Evolutionary conservation across 2,113 vertebrate genomes (phyloP), one percentile per base, ranked within the genome.

Genomic region (Pedionomus torquatus): DNA sequence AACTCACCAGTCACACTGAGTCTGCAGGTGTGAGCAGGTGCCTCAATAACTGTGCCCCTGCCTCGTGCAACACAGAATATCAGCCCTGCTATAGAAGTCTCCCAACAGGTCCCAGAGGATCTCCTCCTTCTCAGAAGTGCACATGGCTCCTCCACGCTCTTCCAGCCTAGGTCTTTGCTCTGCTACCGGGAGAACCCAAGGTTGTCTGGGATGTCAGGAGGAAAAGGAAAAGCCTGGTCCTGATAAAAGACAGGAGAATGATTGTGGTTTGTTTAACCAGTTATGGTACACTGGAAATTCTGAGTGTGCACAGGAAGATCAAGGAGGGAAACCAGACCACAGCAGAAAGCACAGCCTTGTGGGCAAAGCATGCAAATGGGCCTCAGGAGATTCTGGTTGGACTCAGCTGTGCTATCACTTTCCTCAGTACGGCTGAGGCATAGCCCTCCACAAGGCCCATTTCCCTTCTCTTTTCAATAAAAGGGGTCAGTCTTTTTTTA

Each of bases 201-300:
- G 33, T 2, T 91, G 54, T 21, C 41, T 74, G 64, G 51, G 44
- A 46, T 49, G 24, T 33, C 41, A 9, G 13, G 33, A 48, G 19
- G 10, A 11, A 91, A 70, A 31, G 41, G 37, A 57, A 71, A 31
- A 51, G 49, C 28, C 46, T 25, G 8, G 18, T 72, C 13, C 39
- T 83, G 49, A 13, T 43, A 39, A 61, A 63, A 83, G 75, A 15
- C 11, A 69, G n/a, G 23, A 72, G 41, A 76, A 83, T 25, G 19
- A 43, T 1, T 2, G 55, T 48, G 64, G 35, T n/a, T 4, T 31
- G 35, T 57, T 79, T 28, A 80, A 48, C 19, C 0, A 0, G 2
- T 15, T 12, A 43, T 7, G 39, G 31, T 8, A n/a, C 52, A 9
- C 2, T 55, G 57, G 61, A 57, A 93, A 48, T 51, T 72, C 48